Percentiles rank a stretch among this genome's conserved stretches.
These are phyloP conservation scores for Frieseomelitta varia DNA, from an alignment of 1,140 invertebrate species.

Conservation along the genomic window DNA sequence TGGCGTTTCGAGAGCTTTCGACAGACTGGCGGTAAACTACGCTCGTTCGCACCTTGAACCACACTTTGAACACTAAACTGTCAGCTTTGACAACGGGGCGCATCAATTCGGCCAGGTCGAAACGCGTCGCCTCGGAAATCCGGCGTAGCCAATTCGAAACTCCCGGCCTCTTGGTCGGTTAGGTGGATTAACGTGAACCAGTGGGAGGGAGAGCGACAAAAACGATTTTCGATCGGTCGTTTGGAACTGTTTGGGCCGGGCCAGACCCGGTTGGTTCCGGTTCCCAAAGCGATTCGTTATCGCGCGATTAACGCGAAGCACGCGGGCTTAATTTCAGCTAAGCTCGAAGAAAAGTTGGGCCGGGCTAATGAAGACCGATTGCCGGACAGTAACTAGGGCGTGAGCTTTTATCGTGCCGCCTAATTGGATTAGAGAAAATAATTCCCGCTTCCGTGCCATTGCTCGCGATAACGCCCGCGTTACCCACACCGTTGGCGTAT, in stretches of 20 bases:
- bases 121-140: slow-evolving; percentile 6
- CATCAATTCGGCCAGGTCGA: not conserved
- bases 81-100: not conserved
- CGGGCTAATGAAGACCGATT: slow-evolving; percentile 67
- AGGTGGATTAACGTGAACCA: not conserved
- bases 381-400: slow-evolving; percentile 49
- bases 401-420: slow-evolving; percentile 62
- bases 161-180: not conserved
- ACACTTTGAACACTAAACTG: not conserved
- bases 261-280: not conserved
- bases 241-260: no score
- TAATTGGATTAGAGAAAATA: slow-evolving; percentile 71
- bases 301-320: slow-evolving; percentile 61
- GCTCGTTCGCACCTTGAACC: not conserved
- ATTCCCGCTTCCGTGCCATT: slow-evolving; percentile 62
- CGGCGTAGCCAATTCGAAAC: not conserved
- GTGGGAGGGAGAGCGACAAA: not conserved
- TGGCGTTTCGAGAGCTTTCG: not conserved
- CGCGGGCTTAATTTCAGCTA: slow-evolving; percentile 66
- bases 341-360: slow-evolving; percentile 63
- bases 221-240: slow-evolving; percentile 15
- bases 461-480: slow-evolving; percentile 53
- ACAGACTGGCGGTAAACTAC: not conserved
- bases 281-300: slow-evolving; percentile 61
- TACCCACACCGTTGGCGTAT: slow-evolving; percentile 44